A percentile compares a stretch with the other conserved stretches of the same genome.
Conservation (phyloP, 1,140 invertebrate species). For the Aphelenchoides fujianensis region DNA sequence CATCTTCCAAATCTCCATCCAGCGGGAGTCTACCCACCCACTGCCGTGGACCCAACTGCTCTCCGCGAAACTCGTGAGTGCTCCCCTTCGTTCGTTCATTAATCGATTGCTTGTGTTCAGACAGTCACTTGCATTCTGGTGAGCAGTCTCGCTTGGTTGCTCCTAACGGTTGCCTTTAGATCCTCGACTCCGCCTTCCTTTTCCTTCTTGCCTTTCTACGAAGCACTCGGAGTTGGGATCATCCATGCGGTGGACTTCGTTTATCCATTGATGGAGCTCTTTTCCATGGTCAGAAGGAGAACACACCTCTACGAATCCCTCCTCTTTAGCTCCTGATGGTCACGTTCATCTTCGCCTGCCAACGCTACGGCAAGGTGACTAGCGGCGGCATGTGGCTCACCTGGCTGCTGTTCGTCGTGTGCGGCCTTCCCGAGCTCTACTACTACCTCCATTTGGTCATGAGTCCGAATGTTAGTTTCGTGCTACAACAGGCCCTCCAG, state of each 20-base stretch:
- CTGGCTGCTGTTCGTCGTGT: slow-evolving; percentile 53
- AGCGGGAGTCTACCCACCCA: slow-evolving; percentile 24
- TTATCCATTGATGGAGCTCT: slow-evolving; percentile 46
- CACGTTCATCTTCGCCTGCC: slow-evolving; percentile 46
- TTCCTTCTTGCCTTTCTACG: slow-evolving; percentile 44
- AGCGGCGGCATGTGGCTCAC: slow-evolving; percentile 53
- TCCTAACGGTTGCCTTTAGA: no score
- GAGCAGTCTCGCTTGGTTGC: slow-evolving; percentile 42
- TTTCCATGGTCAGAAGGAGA: slow-evolving; percentile 42
- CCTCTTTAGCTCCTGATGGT: slow-evolving; percentile 36
- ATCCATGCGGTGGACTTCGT: slow-evolving; percentile 44
- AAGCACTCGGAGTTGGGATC: slow-evolving; percentile 28
- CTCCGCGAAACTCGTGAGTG: slow-evolving; percentile 47
- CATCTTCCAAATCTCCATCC: slow-evolving; percentile 47
- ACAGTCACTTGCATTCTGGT: slow-evolving; percentile 39
- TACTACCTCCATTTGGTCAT: slow-evolving; percentile 37
- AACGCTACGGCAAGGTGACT: slow-evolving; percentile 47
- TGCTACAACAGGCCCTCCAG: not conserved
- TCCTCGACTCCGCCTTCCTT: no score
- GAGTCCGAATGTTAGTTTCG: not conserved
- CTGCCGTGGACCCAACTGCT: slow-evolving; percentile 54
- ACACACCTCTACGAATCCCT: slow-evolving; percentile 6
- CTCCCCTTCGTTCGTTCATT: slow-evolving; percentile 19
- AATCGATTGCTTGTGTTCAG: slow-evolving; percentile 23
- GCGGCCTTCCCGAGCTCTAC: slow-evolving; percentile 54